phyloP scores from a whole-genome alignment of 2,888 invertebrate species.

The Ichneumoninae sp. region DNA sequence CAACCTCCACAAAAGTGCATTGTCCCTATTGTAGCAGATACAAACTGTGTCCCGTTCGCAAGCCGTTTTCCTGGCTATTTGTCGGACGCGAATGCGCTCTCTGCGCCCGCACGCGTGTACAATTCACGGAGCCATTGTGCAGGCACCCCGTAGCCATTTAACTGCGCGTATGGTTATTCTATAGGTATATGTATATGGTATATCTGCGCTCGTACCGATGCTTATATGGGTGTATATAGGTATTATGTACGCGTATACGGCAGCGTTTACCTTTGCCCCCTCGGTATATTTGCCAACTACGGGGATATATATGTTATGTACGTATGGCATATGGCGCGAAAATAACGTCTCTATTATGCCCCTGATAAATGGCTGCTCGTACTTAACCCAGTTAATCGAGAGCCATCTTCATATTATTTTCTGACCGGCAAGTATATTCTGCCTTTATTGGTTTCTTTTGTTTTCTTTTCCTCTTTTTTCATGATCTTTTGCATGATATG shows the following conservation, averaged over 20 bases:
- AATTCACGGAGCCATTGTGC: constrained; percentile 73
- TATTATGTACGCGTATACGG: constrained; percentile 13
- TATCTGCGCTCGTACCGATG: constrained; percentile 33
- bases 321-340: constrained; percentile 76
- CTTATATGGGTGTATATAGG: background rate
- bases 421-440: background rate
- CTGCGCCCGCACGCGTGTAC: constrained; percentile 34
- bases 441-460: background rate
- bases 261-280: constrained; percentile 29
- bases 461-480: no score
- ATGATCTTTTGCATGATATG: no score
- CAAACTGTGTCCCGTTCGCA: constrained; percentile 72
- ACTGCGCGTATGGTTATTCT: constrained; percentile 72
- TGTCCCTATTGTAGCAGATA: constrained; percentile 75
- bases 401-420: constrained; percentile 12
- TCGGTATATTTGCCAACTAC: constrained; percentile 11
- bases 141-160: constrained; percentile 72
- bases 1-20: constrained; percentile 70
- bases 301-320: constrained; percentile 22
- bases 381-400: constrained; percentile 77
- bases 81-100: constrained; percentile 64
- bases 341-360: constrained; percentile 79
- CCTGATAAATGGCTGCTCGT: constrained; percentile 76
- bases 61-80: constrained; percentile 75
- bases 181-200: constrained; percentile 59